These are phyloP conservation scores for Tenthredo livida DNA, from an alignment of 2,888 invertebrate genomes.

Conservation along the genomic window DNA sequence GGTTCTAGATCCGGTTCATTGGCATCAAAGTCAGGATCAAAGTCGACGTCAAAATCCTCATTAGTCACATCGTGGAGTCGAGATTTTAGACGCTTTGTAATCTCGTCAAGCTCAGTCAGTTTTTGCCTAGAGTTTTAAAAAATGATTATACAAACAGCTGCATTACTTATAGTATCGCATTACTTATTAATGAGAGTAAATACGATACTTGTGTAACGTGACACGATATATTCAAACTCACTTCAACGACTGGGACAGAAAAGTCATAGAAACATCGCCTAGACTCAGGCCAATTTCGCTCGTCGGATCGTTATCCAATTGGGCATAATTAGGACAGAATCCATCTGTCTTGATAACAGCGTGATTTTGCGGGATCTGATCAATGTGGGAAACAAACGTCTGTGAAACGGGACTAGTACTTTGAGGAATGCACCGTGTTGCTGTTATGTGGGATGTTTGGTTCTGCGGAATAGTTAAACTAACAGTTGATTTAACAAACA, in stretches of 20 bases:
- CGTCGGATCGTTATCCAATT: conserved; percentile 58
- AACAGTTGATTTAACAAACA: conserved; percentile 63
- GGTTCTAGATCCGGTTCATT: conserved; percentile 65
- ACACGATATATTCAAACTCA: conserved; percentile 60
- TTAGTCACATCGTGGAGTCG: conserved; percentile 82
- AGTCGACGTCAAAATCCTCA: conserved; percentile 80
- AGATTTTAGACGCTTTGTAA: conserved; percentile 81
- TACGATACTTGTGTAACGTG: not conserved
- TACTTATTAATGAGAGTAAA: conserved; percentile 57
- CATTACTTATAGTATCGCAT: conserved; percentile 43
- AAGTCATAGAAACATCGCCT: conserved; percentile 72
- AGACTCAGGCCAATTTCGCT: conserved; percentile 64
- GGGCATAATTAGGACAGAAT: conserved; percentile 50
- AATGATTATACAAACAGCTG: conserved; percentile 60
- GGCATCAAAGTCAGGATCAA: conserved; percentile 80
- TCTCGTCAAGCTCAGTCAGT: conserved; percentile 83
- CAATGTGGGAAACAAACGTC: conserved; percentile 5
- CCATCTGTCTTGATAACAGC: not conserved
- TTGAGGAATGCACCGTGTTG: conserved; percentile 17
- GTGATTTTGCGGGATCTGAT: not conserved
- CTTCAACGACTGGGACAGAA: conserved; percentile 73
- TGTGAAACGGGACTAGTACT: not conserved
- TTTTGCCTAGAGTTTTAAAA: conserved; percentile 81
- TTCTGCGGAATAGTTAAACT: conserved; percentile 52
- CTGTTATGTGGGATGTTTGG: conserved; percentile 14